Percentiles rank a stretch among this genome's conserved stretches.
Evolutionary conservation across 2,113 vertebrate species (phyloP).

Genomic region (Myotis lucifugus): DNA sequence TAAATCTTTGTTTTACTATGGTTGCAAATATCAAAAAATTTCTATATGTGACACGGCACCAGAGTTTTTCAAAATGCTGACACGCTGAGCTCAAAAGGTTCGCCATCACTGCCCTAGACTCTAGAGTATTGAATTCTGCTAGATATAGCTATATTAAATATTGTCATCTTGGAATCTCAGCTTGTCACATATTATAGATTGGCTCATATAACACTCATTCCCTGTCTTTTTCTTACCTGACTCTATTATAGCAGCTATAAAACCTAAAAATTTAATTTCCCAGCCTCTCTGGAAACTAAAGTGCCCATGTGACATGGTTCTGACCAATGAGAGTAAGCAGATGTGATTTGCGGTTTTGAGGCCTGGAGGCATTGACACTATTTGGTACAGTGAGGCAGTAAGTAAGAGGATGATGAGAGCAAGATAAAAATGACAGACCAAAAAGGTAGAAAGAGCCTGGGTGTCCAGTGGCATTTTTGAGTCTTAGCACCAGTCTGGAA

Average conservation of each 20-base stretch:
- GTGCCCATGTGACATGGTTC: not conserved
- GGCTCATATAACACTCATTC: not conserved
- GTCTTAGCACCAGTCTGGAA: not conserved
- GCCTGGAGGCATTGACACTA: not conserved
- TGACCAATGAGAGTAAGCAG: not conserved
- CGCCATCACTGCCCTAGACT: too few species aligned
- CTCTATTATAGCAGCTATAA: not conserved
- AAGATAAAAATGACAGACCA: not conserved
- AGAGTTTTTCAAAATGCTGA: too few species aligned
- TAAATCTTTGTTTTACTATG: too few species aligned
- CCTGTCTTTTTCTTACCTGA: not conserved
- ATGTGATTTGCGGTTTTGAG: not conserved
- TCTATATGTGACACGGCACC: too few species aligned
- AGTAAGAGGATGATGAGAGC: not conserved
- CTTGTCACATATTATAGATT: not conserved
- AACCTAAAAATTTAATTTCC: not conserved
- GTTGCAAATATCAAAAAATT: too few species aligned
- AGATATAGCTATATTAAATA: not conserved
- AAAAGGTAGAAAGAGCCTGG: not conserved
- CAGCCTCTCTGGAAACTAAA: not conserved
- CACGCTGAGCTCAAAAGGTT: too few species aligned
- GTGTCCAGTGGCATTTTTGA: not conserved
- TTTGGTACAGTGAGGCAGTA: not conserved
- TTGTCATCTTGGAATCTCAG: not conserved
- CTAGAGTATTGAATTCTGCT: too few species aligned